Conservation (phyloP, 1,140 invertebrate genomes). For the Andricus grossulariae region DNA sequence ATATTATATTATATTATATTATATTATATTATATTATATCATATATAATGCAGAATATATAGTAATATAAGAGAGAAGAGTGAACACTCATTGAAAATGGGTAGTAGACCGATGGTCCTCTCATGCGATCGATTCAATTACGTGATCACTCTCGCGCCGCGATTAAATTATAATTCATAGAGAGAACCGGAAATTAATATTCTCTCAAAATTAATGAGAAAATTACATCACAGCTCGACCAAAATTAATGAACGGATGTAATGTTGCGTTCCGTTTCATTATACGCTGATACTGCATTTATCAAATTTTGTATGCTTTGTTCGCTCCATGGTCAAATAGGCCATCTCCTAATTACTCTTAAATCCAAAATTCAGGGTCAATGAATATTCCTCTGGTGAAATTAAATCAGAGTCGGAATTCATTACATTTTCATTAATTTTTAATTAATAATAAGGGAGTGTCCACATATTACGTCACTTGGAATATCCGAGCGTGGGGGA, state of each 20-base stretch:
- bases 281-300: neutral
- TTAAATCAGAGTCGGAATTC: no score
- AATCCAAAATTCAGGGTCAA: no score
- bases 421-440: no score
- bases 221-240: slow-evolving; percentile 6
- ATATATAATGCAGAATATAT: no score
- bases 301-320: neutral
- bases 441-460: no score
- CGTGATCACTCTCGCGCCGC: slow-evolving; percentile 38
- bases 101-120: slow-evolving; percentile 23
- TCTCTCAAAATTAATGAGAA: slow-evolving; percentile 22
- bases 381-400: no score
- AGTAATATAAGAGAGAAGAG: no score
- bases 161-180: slow-evolving; percentile 45
- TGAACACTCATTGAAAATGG: neutral
- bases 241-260: neutral
- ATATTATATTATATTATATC: no score
- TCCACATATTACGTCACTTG: no score
- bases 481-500: no score
- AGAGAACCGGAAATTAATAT: slow-evolving; percentile 45
- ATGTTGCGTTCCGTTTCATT: neutral
- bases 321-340: neutral
- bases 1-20: no score
- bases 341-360: no score
- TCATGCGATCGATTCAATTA: slow-evolving; percentile 43